Evolutionary conservation across 1,140 invertebrate genomes (phyloP), one percentile per base, ranked within the genome.

Genomic region (Drosophila mauritiana): DNA sequence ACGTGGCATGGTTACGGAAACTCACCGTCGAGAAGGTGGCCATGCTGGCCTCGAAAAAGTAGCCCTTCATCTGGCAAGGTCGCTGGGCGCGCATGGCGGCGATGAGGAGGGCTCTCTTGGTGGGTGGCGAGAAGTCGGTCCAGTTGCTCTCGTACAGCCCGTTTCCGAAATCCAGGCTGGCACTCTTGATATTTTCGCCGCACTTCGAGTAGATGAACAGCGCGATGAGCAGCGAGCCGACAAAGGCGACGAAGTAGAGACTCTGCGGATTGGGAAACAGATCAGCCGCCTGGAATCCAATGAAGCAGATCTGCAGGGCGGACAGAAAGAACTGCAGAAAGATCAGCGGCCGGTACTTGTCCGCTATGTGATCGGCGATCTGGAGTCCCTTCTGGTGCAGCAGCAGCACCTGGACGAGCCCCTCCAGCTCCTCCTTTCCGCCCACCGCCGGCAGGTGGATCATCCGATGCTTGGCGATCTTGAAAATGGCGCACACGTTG

Each of bases 31-130:
- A 89, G 42, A 88, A 89, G 15, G 80, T 89, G 25, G 83, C 80
- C 84, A 84, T 89, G 54, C 78, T 88, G 8, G 83, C 84, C 68
- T 84, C 84, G 12, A 88, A 80, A 37, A 88, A 80, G 37, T 89
- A 88, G 0, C 84, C 83, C 7, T 73, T 70, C 25, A 88, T 70
- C 64, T 89, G 67, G 36, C 84, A 84, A 0, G 83, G 80, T 0
- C 61, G 55, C 45, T 89, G 84, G 7, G 83, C 72, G 0, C 84
- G 84, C 80, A 89, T 84, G 15, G 62, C 63, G 36, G 72, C 64
- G 0, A 88, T 37, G 7, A 89, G 55, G 7, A 88, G 61, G 0
- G 40, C 46, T 6, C 57, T 37, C 39, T 61, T 89, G 42, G 73
- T 89, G 17, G 61, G 27, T 4, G 70, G 54, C 0, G 64, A 37